Conservation (phyloP, 1,140 invertebrate genomes). For the Orchestia grillus region DNA sequence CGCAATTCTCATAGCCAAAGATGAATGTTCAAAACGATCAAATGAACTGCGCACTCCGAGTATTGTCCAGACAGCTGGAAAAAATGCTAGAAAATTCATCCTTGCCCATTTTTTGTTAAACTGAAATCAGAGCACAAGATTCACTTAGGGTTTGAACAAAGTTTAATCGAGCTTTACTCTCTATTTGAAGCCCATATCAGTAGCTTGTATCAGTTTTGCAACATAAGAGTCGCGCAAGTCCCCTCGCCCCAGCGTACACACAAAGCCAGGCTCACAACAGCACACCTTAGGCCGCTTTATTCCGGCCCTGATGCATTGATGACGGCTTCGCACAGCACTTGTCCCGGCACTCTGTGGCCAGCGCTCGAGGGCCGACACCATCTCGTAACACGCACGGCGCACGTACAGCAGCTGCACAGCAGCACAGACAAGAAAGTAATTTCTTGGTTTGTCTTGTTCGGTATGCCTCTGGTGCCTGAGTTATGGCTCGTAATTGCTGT, state of each 20-base stretch:
- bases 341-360: neutral
- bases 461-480: constrained; percentile 24
- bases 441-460: constrained; percentile 39
- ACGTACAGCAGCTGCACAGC: neutral
- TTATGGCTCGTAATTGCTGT: constrained; percentile 30
- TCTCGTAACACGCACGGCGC: neutral
- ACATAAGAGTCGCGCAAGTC: neutral
- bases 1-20: neutral
- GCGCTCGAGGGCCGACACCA: neutral
- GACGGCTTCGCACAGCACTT: neutral
- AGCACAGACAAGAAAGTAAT: neutral
- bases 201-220: neutral
- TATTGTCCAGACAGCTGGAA: neutral
- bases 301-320: neutral
- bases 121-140: too few relatives aligned
- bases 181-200: neutral
- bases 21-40: neutral
- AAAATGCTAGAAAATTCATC: too few relatives aligned
- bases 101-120: too few relatives aligned
- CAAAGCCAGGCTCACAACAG: neutral
- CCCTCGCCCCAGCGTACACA: neutral
- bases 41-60: neutral
- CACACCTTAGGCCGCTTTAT: neutral
- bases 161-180: neutral
- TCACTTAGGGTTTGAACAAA: too few relatives aligned